Percentiles rank a stretch among this genome's conserved stretches.
Evolutionary conservation across 1,140 invertebrate genomes (phyloP).

Genomic region (Cecropterus lyciades): DNA sequence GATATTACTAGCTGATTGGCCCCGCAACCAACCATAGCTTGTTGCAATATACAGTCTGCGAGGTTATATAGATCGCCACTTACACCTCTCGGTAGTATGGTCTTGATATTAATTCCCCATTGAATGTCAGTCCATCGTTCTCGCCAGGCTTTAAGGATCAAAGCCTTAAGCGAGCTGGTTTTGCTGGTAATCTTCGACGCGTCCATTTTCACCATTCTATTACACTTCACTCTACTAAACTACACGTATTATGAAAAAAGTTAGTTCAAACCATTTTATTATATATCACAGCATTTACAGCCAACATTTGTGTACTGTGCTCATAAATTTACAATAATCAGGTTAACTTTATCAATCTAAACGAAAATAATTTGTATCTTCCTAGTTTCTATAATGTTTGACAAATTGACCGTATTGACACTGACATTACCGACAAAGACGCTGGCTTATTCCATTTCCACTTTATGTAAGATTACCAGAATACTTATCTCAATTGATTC

Average conservation of each 20-base stretch:
- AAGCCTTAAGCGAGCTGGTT: constrained; percentile 93
- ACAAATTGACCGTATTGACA: background rate
- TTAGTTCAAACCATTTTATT: background rate
- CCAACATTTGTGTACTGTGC: background rate
- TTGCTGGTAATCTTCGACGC: constrained; percentile 91
- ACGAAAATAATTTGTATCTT: too few species aligned
- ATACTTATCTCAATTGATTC: too few species aligned
- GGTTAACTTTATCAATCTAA: too few species aligned
- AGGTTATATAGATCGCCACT: constrained; percentile 96
- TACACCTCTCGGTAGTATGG: constrained; percentile 92
- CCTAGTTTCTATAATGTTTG: background rate
- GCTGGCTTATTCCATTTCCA: too few species aligned
- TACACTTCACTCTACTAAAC: constrained; percentile 13
- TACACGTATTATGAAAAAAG: background rate
- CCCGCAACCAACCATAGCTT: constrained; percentile 95
- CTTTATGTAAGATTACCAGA: too few species aligned
- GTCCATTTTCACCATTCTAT: constrained; percentile 84
- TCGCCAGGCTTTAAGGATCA: constrained; percentile 95
- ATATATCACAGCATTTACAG: background rate
- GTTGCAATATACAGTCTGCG: constrained; percentile 96
- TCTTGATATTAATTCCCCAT: constrained; percentile 98
- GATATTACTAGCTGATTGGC: constrained; percentile 96
- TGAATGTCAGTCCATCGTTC: constrained; percentile 97
- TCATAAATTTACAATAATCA: background rate
- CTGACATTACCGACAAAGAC: too few species aligned